Evolutionary conservation across 2,113 vertebrate genomes (phyloP), one percentile per base, ranked within the genome.

Genomic region (Strix aluco): DNA sequence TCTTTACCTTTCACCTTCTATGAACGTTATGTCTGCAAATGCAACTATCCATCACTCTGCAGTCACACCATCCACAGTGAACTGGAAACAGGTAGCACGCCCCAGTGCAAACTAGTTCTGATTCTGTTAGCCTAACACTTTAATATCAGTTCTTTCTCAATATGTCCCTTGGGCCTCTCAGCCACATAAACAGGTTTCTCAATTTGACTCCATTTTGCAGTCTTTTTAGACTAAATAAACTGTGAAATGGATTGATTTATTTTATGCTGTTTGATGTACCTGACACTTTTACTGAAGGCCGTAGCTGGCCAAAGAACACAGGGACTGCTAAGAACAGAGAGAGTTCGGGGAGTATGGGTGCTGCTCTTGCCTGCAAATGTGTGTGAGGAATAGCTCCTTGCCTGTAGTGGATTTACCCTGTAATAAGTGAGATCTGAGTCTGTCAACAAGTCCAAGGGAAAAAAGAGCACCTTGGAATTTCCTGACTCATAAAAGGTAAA

Each of bases 401-500:
- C 22, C 25, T 86, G 57, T 61, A 81, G 70, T 1, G 1, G 57
- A 42, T 92, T 90, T 86, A 66, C 46, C 59, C 47, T 61, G 30
- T 61, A 88, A 88, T 67, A 91, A 67, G 44, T 81, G 65, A 96
- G 57, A 87, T 93, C 75, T 95, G 59, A 93, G 47, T 69, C 65
- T 93, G 58, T 21, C 51, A 83, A 17, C 8, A 73, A 67, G 21
- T 80, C 65, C 27, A 66, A 63, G 44, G n/a, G 2, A 73, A 62
- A 51, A 79, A 85, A 82, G 4, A 78, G 9, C 29, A 78, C 29
- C 67, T 88, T 83, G 62, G 79, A 90, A 70, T 95, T 92, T 93
- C 73, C 57, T 79, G 81, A 88, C 23, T 84, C 71, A 46, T 75
- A 38, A 71, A 91, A 92, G 72, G 72, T 84, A 84, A 96, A 88